Conservation (phyloP, 2,888 invertebrate species). For the Drosophila antonietae region DNA sequence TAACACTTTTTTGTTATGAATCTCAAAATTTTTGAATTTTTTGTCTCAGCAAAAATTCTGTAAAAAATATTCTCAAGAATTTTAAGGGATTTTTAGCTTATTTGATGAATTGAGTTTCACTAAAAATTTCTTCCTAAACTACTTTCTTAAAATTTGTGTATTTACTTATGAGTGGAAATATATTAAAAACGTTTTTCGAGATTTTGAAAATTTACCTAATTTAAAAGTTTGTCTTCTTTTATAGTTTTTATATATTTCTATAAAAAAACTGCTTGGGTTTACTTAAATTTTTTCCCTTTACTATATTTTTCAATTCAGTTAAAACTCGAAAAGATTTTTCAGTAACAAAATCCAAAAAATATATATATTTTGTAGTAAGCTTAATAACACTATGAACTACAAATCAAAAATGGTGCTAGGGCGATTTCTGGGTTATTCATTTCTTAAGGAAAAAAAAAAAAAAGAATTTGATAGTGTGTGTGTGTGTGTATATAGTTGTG, state of each 20-base stretch:
- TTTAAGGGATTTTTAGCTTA: background rate
- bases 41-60: background rate
- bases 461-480: background rate
- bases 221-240: no score
- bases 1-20: background rate
- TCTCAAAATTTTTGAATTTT: background rate
- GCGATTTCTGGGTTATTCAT: conserved; percentile 6
- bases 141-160: no score
- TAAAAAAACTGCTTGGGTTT: background rate
- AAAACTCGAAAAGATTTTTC: conserved; percentile 19
- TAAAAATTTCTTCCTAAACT: background rate
- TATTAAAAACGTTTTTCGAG: no score
- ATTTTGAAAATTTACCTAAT: no score
- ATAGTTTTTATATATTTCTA: background rate
- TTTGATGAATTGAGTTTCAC: background rate
- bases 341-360: conserved; percentile 16
- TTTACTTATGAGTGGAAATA: no score
- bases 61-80: background rate
- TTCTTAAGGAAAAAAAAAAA: conserved; percentile 10
- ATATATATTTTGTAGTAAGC: background rate
- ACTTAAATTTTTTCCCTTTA: background rate
- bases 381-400: conserved; percentile 43
- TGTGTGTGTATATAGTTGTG: background rate
- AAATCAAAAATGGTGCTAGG: conserved; percentile 33
- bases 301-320: background rate